These are phyloP conservation scores for Dipodomys spectabilis DNA, from an alignment of 2,113 vertebrate species.

Conservation along the genomic window DNA sequence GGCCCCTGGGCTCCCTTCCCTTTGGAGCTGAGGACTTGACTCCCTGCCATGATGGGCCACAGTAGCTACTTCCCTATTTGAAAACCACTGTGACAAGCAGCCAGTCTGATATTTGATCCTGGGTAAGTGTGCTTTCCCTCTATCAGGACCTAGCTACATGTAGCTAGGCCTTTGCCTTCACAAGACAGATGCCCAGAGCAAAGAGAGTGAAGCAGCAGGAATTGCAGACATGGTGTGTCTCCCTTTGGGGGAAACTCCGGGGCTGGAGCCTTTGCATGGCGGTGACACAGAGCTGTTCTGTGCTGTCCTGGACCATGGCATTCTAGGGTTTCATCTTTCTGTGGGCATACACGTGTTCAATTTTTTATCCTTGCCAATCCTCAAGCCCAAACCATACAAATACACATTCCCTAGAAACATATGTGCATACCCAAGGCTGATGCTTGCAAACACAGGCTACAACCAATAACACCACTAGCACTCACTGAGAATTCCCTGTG, in stretches of 20 bases:
- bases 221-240: constrained; percentile 27
- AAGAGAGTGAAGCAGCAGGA: constrained; percentile 4
- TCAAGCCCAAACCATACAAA: not conserved
- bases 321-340: not conserved
- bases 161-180: constrained; percentile 9
- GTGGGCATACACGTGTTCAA: not conserved
- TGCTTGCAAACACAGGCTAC: accelerated
- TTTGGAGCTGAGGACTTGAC: not conserved
- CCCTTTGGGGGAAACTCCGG: constrained; percentile 21
- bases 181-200: constrained; percentile 59
- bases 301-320: not conserved
- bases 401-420: not conserved
- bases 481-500: not conserved
- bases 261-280: not conserved
- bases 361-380: not conserved
- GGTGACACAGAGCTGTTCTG: not conserved
- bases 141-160: constrained; percentile 30
- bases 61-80: not conserved
- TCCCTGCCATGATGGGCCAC: not conserved
- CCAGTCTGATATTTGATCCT: not conserved
- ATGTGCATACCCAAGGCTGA: not conserved
- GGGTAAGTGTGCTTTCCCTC: not conserved
- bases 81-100: not conserved
- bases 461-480: not conserved
- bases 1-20: not conserved